Conservation (phyloP, 2,113 vertebrate species). For the Merops nubicus region DNA sequence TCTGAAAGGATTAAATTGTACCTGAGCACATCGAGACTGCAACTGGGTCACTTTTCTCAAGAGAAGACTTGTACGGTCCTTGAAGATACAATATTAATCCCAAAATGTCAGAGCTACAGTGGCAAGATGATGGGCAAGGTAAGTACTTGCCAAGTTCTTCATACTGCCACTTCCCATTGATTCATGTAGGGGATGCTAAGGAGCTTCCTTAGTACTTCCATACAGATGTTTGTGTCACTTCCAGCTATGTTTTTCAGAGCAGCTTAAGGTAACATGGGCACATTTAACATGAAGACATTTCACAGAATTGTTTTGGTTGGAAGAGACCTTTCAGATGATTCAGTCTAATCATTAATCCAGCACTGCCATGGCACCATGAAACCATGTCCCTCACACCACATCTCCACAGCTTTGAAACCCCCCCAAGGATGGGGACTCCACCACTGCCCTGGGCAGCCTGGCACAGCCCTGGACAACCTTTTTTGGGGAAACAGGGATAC, state of each 20-base stretch:
- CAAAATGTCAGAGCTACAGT: not conserved
- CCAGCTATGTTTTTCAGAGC: not conserved
- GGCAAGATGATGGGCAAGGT: not conserved
- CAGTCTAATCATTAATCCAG: not conserved
- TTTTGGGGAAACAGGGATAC: not conserved
- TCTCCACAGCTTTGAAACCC: not conserved
- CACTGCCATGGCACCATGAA: not conserved
- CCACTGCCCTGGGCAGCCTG: not conserved
- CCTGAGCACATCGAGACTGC: not conserved
- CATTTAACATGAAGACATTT: not conserved
- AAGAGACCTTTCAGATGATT: not conserved
- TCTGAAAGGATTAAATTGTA: not conserved
- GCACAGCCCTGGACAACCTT: too few species aligned
- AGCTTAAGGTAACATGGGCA: not conserved
- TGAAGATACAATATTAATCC: not conserved
- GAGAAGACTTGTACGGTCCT: not conserved
- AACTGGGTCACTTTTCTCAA: not conserved
- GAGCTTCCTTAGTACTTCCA: not conserved
- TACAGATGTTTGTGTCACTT: not conserved
- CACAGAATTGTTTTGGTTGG: not conserved
- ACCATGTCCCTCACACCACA: not conserved
- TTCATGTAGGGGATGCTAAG: not conserved
- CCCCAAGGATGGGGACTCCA: not conserved
- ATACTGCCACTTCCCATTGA: not conserved
- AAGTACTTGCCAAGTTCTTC: not conserved